Evolutionary conservation across 2,113 vertebrate species (phyloP).

Genomic region (Psophia crepitans): DNA sequence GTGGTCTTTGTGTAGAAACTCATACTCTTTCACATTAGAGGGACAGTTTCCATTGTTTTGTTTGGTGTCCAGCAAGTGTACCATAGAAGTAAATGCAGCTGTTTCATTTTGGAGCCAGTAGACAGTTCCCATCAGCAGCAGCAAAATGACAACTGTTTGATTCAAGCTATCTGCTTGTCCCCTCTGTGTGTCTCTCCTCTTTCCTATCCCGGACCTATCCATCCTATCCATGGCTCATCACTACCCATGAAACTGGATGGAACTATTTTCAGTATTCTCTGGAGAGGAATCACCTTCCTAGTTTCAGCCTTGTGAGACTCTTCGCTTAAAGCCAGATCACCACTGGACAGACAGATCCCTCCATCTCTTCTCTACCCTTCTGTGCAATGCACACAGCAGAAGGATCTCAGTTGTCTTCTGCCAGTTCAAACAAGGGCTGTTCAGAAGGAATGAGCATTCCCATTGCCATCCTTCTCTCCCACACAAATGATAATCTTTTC

Average conservation of each 20-base stretch:
- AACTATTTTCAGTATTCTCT: background rate
- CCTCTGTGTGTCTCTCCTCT: background rate
- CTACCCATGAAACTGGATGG: background rate
- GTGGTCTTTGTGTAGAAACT: background rate
- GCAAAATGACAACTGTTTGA: background rate
- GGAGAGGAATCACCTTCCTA: background rate
- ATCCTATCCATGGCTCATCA: background rate
- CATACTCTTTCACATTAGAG: background rate
- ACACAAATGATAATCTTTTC: background rate
- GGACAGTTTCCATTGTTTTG: background rate
- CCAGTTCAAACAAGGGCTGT: slow-evolving; percentile 26
- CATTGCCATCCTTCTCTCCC: background rate
- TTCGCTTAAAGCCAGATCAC: background rate
- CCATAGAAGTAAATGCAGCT: background rate
- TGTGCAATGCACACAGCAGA: background rate
- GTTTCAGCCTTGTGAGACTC: background rate
- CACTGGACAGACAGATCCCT: background rate
- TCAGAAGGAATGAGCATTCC: background rate
- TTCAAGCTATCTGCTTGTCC: background rate
- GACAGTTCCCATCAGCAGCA: background rate
- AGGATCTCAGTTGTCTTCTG: background rate
- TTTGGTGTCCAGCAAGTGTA: background rate
- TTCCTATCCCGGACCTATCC: background rate
- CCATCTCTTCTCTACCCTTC: background rate
- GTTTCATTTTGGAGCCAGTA: slow-evolving; percentile 1